Base-by-base conservation (phyloP, 2,888 invertebrate genomes). In the Halictus quadricinctus region DNA sequence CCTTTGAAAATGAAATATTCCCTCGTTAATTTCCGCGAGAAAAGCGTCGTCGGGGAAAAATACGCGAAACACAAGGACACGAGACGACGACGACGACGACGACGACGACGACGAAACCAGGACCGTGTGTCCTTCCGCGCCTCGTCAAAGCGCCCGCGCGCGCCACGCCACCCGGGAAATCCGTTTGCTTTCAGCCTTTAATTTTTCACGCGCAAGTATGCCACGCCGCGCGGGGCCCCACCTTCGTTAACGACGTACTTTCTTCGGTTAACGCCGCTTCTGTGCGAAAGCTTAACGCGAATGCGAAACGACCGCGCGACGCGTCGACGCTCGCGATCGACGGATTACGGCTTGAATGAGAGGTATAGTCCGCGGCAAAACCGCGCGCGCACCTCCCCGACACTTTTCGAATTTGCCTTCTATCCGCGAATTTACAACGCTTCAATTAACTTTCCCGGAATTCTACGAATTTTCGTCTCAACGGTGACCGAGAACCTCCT, bases 1-100 rank as follows among this genome's bases (percentile, higher is more conserved):
- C 85, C 89, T 91, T 89, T 85, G 90, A 90, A 90, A 90, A 88
- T 81, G 87, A 86, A 88, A 90, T 87, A 88, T 87, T 90, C 85
- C 86, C 88, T 89, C 91, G 89, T 89, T 91, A 89, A 88, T 88
- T 90, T 87, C 86, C 86, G 81, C 80, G 87, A 88, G 88, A 84
- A 90, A 90, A 89, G 87, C 90, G 85, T 88, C 87, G 85, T 75
- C 12, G 80, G 79, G 80, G 81, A 83, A 88, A 88, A 88, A 86
- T 77, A 85, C 85, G 86, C 80, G 84, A 89, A 86, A 88, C 83
- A 88, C 80, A 86, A 86, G 88, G 73, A 88, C 85, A 73, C 78
- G 76, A 58, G 58, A 58, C 54, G 58, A n/a, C 58, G 58, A 58
- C 58, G 58, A 58, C 54, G 54, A 29, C 2, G 29, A 29, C 29